Evolutionary conservation across 2,797 vertebrate species (phyloP).

Genomic region (Poecilia velifera): DNA sequence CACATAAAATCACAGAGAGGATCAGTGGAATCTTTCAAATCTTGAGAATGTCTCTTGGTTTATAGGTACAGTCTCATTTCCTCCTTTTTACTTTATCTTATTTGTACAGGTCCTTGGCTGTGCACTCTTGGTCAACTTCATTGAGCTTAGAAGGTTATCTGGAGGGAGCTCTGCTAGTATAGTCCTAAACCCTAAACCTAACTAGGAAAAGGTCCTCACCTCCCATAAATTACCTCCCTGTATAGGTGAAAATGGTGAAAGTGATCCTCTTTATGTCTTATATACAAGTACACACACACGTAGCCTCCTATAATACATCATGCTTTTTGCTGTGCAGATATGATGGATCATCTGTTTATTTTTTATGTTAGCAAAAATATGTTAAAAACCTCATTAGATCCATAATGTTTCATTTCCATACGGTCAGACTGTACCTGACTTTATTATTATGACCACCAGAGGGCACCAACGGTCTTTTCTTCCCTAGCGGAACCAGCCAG

Average conservation of each 20-base stretch:
- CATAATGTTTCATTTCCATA: background rate
- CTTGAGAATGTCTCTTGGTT: background rate
- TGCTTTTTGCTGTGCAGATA: background rate
- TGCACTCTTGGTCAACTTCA: background rate
- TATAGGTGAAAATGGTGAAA: background rate
- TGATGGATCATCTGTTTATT: background rate
- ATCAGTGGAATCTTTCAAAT: background rate
- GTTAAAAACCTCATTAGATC: background rate
- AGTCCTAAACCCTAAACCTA: no score
- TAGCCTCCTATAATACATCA: background rate
- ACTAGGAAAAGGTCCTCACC: background rate
- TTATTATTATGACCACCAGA: constrained; percentile 52
- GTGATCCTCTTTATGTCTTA: background rate
- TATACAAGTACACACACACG: background rate
- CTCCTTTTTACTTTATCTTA: background rate
- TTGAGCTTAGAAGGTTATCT: background rate
- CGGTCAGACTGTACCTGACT: background rate
- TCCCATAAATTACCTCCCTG: background rate
- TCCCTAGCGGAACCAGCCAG: background rate
- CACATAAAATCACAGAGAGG: background rate
- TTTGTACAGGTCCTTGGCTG: background rate
- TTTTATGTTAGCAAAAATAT: background rate
- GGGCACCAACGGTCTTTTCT: constrained; percentile 61
- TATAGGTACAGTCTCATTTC: background rate
- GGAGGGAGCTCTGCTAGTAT: no score